A percentile compares a stretch with the other conserved stretches of the same genome.
Evolutionary conservation across 2,113 vertebrate genomes (phyloP).

Genomic region (Aphelocoma coerulescens): DNA sequence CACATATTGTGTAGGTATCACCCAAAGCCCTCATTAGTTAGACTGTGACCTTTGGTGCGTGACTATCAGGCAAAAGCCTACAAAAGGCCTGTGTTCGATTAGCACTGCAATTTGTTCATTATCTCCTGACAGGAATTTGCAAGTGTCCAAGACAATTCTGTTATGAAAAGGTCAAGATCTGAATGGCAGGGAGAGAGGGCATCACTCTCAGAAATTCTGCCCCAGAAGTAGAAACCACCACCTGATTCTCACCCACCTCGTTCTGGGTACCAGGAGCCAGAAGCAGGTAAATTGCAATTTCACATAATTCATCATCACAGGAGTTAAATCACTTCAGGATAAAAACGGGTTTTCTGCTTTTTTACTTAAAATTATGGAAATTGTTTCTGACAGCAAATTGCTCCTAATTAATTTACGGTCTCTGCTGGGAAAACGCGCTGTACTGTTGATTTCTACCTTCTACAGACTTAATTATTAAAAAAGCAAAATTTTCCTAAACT

Average conservation of each 20-base stretch:
- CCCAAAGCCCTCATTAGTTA: conserved; percentile 74
- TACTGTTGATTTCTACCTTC: conserved; percentile 79
- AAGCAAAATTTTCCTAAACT: conserved; percentile 67
- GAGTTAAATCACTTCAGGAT: conserved; percentile 75
- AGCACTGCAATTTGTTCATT: conserved; percentile 77
- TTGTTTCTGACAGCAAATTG: conserved; percentile 81
- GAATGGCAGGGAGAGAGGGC: neutral
- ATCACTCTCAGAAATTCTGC: conserved; percentile 60
- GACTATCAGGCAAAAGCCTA: conserved; percentile 66
- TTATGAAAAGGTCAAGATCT: conserved; percentile 73
- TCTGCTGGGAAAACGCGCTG: conserved; percentile 77
- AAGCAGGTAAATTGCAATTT: conserved; percentile 54
- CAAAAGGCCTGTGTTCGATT: conserved; percentile 69
- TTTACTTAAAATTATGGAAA: conserved; percentile 80
- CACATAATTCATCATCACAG: conserved; percentile 68
- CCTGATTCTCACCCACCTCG: neutral
- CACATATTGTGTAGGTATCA: conserved; percentile 64
- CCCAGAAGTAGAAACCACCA: conserved; percentile 11
- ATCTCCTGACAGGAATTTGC: conserved; percentile 73
- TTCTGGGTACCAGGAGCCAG: neutral
- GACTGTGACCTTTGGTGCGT: conserved; percentile 72
- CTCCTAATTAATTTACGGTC: conserved; percentile 82
- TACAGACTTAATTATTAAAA: conserved; percentile 76
- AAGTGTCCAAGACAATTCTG: conserved; percentile 72
- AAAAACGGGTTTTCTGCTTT: conserved; percentile 71